phyloP scores from a whole-genome alignment of 2,888 invertebrate genomes.

The Drosophila kanekoi region DNA sequence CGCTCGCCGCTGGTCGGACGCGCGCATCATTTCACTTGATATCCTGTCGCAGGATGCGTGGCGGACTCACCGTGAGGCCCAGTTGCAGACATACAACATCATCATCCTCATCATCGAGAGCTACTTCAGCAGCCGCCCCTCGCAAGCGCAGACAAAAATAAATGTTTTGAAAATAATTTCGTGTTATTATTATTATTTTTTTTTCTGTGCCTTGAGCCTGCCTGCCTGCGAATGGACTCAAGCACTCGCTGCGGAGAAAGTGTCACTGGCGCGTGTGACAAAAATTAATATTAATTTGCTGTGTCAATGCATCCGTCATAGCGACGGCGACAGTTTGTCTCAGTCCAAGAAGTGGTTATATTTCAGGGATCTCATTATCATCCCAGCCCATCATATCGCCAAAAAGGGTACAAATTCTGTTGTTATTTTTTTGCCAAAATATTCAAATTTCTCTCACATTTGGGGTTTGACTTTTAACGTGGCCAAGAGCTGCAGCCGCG shows the following conservation, averaged over 20 bases:
- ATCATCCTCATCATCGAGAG: conserved; percentile 41
- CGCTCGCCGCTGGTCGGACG: conserved; percentile 62
- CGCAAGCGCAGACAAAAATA: conserved; percentile 64
- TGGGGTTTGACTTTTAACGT: conserved; percentile 36
- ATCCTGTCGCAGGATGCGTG: conserved; percentile 75
- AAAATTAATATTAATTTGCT: conserved; percentile 84
- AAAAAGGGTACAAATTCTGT: conserved; percentile 44
- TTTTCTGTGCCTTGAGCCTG: conserved; percentile 44
- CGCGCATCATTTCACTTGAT: conserved; percentile 82
- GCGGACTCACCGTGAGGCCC: conserved; percentile 20
- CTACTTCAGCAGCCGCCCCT: conserved; percentile 6
- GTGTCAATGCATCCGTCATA: conserved; percentile 80
- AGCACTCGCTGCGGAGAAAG: conserved; percentile 43
- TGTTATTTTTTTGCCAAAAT: conserved; percentile 17
- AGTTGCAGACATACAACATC: conserved; percentile 49
- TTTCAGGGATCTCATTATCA: conserved; percentile 69
- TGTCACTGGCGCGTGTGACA: conserved; percentile 82
- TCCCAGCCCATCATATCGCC: neutral
- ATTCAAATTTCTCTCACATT: conserved; percentile 45
- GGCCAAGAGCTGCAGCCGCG: conserved; percentile 1
- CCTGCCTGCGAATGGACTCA: conserved; percentile 10
- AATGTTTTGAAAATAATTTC: conserved; percentile 80
- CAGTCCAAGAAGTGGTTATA: conserved; percentile 62
- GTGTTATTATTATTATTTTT: conserved; percentile 61
- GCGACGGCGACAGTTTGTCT: conserved; percentile 44